Conservation (phyloP, 64 coral and sea anemone genomes). For the Dendrophyllia cribrosa region DNA sequence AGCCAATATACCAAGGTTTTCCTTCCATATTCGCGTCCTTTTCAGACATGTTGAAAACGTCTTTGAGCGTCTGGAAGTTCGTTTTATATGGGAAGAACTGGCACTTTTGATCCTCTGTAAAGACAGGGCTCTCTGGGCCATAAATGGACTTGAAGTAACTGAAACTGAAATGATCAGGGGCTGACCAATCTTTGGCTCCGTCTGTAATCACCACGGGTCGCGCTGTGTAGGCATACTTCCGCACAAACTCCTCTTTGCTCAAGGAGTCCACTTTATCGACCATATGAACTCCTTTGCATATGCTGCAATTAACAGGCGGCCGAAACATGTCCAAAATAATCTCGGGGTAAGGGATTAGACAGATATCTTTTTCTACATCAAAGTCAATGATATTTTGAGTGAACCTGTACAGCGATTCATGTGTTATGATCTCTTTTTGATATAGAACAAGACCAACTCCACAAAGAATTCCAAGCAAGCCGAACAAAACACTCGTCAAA, state of each 20-base stretch:
- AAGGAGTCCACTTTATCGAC: conserved; percentile 79
- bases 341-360: conserved; percentile 81
- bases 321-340: conserved; percentile 91
- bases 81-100: conserved; percentile 95
- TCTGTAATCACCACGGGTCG: conserved; percentile 88
- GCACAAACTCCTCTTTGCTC: conserved; percentile 65
- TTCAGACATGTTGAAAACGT: conserved; percentile 97
- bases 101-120: conserved; percentile 70
- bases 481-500: conserved; percentile 45
- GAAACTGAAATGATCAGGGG: conserved; percentile 87
- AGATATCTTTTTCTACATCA: conserved; percentile 80
- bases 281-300: conserved; percentile 73
- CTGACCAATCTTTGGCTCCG: conserved; percentile 87
- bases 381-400: conserved; percentile 75
- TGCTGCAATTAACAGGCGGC: conserved; percentile 88
- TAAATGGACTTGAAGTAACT: conserved; percentile 94
- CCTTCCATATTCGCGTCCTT: conserved; percentile 95
- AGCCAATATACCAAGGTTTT: conserved; percentile 95
- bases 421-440: conserved; percentile 44
- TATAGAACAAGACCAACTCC: conserved; percentile 60
- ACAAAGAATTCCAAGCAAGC: conserved; percentile 53
- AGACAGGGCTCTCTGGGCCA: conserved; percentile 72
- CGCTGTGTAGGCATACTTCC: conserved; percentile 86
- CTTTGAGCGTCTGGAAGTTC: conserved; percentile 73
- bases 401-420: conserved; percentile 49